phyloP scores from a whole-genome alignment of 2,888 invertebrate genomes.

The Cylloceria caligata region DNA sequence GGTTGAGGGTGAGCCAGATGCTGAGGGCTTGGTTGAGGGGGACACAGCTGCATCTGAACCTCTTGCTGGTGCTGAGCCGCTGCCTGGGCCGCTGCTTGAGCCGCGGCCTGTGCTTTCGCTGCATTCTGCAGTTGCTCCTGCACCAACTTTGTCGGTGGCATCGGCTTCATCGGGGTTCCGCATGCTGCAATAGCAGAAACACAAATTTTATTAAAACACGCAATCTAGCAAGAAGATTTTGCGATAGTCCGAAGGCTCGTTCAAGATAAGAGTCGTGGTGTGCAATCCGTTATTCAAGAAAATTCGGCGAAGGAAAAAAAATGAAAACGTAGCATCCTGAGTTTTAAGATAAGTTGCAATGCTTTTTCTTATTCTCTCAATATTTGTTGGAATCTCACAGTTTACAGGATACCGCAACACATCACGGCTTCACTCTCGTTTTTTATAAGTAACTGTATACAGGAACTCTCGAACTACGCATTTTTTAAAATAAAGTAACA shows the following conservation, averaged over 20 bases:
- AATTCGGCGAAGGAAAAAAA: neutral
- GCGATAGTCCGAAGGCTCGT: slow-evolving; percentile 70
- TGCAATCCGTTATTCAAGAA: neutral
- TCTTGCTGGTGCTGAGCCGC: slow-evolving; percentile 82
- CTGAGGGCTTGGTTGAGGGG: slow-evolving; percentile 82
- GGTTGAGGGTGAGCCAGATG: slow-evolving; percentile 81
- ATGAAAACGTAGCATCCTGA: too few species aligned
- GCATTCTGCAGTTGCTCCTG: slow-evolving; percentile 83
- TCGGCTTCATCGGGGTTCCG: slow-evolving; percentile 88
- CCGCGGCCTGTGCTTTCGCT: slow-evolving; percentile 83
- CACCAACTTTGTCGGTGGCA: slow-evolving; percentile 93
- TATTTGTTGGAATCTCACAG: neutral
- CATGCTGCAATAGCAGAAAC: slow-evolving; percentile 85
- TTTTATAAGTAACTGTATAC: neutral
- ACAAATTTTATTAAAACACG: slow-evolving; percentile 2
- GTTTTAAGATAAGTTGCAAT: too few species aligned
- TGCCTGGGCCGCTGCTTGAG: slow-evolving; percentile 79
- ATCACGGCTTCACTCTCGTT: slow-evolving; percentile 13
- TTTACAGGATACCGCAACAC: neutral
- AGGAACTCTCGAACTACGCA: slow-evolving; percentile 76
- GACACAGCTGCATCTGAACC: slow-evolving; percentile 81
- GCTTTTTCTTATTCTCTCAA: neutral
- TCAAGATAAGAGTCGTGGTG: slow-evolving; percentile 17
- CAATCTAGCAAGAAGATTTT: neutral
- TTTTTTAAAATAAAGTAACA: slow-evolving; percentile 77